These are phyloP conservation scores for Mastomys coucha DNA, from an alignment of 2,113 vertebrate species.

Conservation along the genomic window DNA sequence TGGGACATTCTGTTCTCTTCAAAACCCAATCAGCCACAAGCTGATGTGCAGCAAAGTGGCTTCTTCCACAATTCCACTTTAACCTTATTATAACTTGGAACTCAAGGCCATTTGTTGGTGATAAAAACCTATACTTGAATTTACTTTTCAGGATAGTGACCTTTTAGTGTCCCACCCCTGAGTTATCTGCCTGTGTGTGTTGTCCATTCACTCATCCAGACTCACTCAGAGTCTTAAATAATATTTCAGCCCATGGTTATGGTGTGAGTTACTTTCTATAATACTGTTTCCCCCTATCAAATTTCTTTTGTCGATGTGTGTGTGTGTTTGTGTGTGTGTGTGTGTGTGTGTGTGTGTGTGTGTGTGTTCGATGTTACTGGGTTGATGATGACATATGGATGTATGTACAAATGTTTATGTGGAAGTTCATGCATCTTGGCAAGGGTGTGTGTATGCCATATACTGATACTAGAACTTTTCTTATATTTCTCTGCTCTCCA, in stretches of 20 bases:
- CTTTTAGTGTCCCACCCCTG: neutral
- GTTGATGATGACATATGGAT: neutral
- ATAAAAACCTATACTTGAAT: slow-evolving; percentile 4
- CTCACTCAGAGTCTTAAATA: neutral
- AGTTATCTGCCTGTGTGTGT: slow-evolving; percentile 1
- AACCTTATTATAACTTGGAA: slow-evolving; percentile 29
- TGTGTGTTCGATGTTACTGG: neutral
- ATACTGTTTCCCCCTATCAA: neutral
- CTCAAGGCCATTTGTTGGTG: neutral
- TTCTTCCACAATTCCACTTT: slow-evolving; percentile 29
- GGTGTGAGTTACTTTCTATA: neutral
- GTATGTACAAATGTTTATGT: neutral
- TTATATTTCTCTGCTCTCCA: neutral
- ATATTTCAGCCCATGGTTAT: slow-evolving; percentile 31
- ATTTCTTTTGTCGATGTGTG: too few species aligned
- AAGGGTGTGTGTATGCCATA: neutral
- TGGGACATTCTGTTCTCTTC: neutral
- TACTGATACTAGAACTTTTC: neutral
- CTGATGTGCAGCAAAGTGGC: neutral
- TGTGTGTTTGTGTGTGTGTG: neutral
- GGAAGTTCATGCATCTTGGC: neutral
- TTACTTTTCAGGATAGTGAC: neutral
- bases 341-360: neutral
- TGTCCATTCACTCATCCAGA: neutral
- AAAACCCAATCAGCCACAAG: slow-evolving; percentile 67